Base-by-base conservation (phyloP, 2,797 vertebrate genomes). In the Hyperoplus lanceolatus region DNA sequence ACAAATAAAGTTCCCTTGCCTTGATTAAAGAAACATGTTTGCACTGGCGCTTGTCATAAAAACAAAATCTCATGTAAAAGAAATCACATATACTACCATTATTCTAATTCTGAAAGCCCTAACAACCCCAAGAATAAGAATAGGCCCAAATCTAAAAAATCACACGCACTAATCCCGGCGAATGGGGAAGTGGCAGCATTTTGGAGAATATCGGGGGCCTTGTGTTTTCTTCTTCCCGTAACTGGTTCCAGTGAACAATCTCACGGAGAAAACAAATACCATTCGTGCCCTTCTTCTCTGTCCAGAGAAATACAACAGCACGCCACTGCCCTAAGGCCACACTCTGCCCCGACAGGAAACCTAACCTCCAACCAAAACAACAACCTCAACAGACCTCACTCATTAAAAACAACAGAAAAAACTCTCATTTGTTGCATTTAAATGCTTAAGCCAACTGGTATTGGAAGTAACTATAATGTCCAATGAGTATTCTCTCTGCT, bases 331-430 rank as follows among this genome's bases (percentile, higher is more conserved):
- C 89, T 43, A 2, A 73, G 92, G 93, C 89, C 72, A 73, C 9
- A 67, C 85, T 89, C 81, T 85, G 79, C 60, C 82, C 88, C 66
- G 67, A 74, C 90, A 92, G 90, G 93, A 94, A 93, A 92, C 92
- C 90, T 92, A 92, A 92, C 91, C 87, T 90, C 85, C 83, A 81
- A 89, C 87, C 81, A 87, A 90, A 92, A 90, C 87, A 92, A 86
- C 86, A 84, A 79, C 82, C 79, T 79, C 89, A 43, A 77, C 75
- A 75, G 79, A 82, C 70, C 74, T 77, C 77, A 29, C 81, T 70
- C 78, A 48, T 74, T 76, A 87, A 84, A 84, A 91, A 88, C 39
- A 85, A 21, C 21, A 21, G 21, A 70, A 59, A 64, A 62, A 57
- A 76, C 73, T 80, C 69, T 8, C 29, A 29, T 81, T 81, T 77